Base-by-base conservation (phyloP, 2,113 vertebrate species). In the Cromileptes altivelis region DNA sequence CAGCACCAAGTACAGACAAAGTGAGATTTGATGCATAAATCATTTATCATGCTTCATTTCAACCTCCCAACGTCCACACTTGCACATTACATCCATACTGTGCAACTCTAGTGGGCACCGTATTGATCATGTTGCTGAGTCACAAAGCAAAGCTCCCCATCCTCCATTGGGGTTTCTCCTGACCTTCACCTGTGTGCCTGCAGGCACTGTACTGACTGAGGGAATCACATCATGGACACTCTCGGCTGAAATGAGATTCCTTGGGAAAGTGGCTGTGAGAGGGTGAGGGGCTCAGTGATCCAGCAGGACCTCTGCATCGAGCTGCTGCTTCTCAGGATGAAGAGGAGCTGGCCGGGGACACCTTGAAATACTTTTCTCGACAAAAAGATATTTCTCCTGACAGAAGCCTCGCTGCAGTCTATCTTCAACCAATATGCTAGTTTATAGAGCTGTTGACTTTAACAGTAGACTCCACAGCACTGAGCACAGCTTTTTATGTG, bases 21-120 rank as follows among this genome's bases (percentile, higher is more conserved):
- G 78, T 57, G 25, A 79, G 37, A 63, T 15, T 71, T 80, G 4
- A n/a, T 1, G 4, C 67, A 75, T 80, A 15, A 76, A 80, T 84
- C 57, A 68, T 63, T 77, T 0, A 62, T 33, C 65, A 23, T 11
- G 2, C 65, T 61, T 53, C 42, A 56, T 72, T 45, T 53, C 62
- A 11, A 4, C n/a, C 14, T 55, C 21, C 2, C 53, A 25, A 1
- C 13, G 8, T 52, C 33, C 49, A 27, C 62, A 8, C 15, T 30
- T 5, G 3, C 37, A 8, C 30, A 7, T 56, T 7, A 19, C 1
- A 1, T 60, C 57, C 71, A 67, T 0, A 12, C 4, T 15, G 58
- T 57, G 65, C 14, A 37, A 27, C 53, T 45, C 42, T 45, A 12
- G 42, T 12, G 42, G 11, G 42, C 42, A 45, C 11, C 9, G 0